Evolutionary conservation across 2,797 vertebrate species (phyloP).

Genomic region (Chromobotia macracanthus): DNA sequence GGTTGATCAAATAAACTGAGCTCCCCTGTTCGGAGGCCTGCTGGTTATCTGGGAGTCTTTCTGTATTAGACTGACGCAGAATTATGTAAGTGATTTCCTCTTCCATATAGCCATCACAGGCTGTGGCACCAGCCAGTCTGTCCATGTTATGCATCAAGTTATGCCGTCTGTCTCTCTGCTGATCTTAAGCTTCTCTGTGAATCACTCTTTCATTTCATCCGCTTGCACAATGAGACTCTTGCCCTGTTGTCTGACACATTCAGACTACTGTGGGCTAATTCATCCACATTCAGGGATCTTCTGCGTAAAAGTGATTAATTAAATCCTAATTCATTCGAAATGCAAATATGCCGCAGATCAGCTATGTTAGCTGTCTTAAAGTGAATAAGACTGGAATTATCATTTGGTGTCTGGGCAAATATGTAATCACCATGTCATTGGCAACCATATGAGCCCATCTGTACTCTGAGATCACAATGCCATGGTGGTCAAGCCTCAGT

Average conservation of each 20-base stretch:
- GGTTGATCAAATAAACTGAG: slow-evolving; percentile 57
- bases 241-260: slow-evolving; percentile 14
- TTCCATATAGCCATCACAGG: slow-evolving; percentile 52
- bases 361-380: slow-evolving; percentile 14
- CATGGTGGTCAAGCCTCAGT: slow-evolving; percentile 16
- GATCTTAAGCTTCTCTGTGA: slow-evolving; percentile 48
- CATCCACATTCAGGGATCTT: background rate
- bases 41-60: slow-evolving; percentile 48
- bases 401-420: slow-evolving; percentile 28
- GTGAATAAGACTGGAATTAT: slow-evolving; percentile 20
- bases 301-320: background rate
- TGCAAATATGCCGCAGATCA: slow-evolving; percentile 31
- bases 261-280: background rate
- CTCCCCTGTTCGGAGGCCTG: slow-evolving; percentile 47
- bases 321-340: slow-evolving; percentile 36
- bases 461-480: slow-evolving; percentile 35
- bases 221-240: background rate
- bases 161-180: slow-evolving; percentile 30
- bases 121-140: slow-evolving; percentile 61
- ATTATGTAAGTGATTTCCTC: slow-evolving; percentile 60
- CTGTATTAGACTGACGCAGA: slow-evolving; percentile 42
- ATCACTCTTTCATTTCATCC: slow-evolving; percentile 30
- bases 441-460: slow-evolving; percentile 23
- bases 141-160: slow-evolving; percentile 43
- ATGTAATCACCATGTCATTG: slow-evolving; percentile 39